phyloP scores from a whole-genome alignment of 2,888 invertebrate species.

The Ypsolopha scabrella region DNA sequence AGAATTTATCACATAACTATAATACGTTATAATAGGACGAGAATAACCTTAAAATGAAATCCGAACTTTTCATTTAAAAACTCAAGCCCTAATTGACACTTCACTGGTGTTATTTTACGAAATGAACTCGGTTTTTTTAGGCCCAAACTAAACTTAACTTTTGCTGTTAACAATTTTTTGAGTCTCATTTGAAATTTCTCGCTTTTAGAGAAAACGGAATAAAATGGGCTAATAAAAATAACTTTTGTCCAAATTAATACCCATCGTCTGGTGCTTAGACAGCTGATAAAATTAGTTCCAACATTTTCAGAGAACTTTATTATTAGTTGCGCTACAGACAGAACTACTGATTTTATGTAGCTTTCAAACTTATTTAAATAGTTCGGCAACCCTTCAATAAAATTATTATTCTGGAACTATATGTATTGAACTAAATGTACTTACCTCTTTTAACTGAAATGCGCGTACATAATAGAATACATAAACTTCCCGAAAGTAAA shows the following conservation, averaged over 20 bases:
- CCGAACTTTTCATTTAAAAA: constrained; percentile 1
- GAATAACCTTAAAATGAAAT: constrained; percentile 3
- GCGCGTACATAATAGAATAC: background rate
- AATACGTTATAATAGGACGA: too few species aligned
- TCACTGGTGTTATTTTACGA: too few species aligned
- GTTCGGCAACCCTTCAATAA: too few species aligned
- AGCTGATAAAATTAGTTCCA: constrained; percentile 8
- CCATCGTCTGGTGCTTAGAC: constrained; percentile 17
- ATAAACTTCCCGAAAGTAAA: constrained; percentile 5
- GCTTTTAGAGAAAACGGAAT: constrained; percentile 24
- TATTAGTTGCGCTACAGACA: too few species aligned
- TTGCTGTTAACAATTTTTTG: background rate
- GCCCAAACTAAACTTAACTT: constrained; percentile 5
- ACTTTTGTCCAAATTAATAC: constrained; percentile 4
- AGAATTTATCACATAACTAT: too few species aligned
- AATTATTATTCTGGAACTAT: too few species aligned
- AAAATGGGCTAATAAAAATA: constrained; percentile 36
- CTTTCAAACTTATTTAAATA: too few species aligned
- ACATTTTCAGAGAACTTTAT: too few species aligned
- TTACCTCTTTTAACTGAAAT: background rate
- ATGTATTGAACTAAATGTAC: too few species aligned
- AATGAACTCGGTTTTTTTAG: background rate
- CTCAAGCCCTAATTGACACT: too few species aligned
- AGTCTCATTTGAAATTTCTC: constrained; percentile 7
- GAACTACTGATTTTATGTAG: too few species aligned